These are phyloP conservation scores for Caenorhabditis brenneri DNA, from an alignment of 1,140 invertebrate genomes.

Conservation along the genomic window DNA sequence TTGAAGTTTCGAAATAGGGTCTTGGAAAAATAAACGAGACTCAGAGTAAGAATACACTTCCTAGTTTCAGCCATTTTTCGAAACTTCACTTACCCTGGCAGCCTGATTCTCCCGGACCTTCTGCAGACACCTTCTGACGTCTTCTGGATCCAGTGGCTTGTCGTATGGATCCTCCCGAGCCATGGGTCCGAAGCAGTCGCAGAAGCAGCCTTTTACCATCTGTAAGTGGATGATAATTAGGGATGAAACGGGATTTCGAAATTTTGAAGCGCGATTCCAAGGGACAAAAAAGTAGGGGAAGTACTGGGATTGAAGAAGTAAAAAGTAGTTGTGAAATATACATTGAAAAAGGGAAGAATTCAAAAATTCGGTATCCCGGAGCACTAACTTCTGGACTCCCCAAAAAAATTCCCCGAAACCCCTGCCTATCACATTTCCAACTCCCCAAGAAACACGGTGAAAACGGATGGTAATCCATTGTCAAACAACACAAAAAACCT, in stretches of 20 bases:
- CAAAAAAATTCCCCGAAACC: neutral
- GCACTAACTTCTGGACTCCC: too few relatives aligned
- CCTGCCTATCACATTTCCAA: neutral
- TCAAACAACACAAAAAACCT: neutral
- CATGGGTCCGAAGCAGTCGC: constrained; percentile 53
- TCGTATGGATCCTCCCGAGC: constrained; percentile 43
- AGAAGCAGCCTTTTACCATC: constrained; percentile 57
- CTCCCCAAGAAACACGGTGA: neutral
- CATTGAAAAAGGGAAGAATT: too few relatives aligned
- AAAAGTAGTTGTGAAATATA: too few relatives aligned
- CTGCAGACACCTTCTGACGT: constrained; percentile 49
- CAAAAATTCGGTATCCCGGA: too few relatives aligned
- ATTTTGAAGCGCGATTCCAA: too few relatives aligned
- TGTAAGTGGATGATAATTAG: neutral
- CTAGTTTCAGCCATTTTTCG: too few relatives aligned
- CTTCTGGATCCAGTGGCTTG: constrained; percentile 52
- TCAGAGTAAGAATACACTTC: neutral
- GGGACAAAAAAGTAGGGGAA: too few relatives aligned
- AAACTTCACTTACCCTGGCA: neutral
- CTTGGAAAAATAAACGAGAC: neutral
- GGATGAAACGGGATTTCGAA: neutral
- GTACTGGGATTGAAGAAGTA: too few relatives aligned
- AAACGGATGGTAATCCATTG: neutral
- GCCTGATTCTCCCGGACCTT: constrained; percentile 49
- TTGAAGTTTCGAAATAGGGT: too few relatives aligned